Conservation (phyloP, 2,888 invertebrate genomes). For the Agrotis exclamationis region DNA sequence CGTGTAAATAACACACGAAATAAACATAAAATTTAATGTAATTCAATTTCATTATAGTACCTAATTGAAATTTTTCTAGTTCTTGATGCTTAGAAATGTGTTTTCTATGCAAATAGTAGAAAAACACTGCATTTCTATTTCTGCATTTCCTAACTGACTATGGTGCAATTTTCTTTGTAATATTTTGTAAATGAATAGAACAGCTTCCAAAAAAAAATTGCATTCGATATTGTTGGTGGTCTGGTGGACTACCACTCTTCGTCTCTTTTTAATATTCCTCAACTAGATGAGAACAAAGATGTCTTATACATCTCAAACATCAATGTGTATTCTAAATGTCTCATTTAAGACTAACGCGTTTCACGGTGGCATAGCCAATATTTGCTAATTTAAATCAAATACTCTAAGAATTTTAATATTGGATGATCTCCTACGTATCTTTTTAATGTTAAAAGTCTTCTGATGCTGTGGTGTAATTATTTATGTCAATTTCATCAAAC, state of each 20-base stretch:
- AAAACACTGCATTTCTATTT: conserved; percentile 58
- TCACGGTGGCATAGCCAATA: conserved; percentile 16
- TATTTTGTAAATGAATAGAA: conserved; percentile 5
- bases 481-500: conserved; percentile 30
- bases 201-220: conserved; percentile 1
- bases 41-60: conserved; percentile 1
- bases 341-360: neutral
- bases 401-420: conserved; percentile 47
- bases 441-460: conserved; percentile 13
- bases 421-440: conserved; percentile 56
- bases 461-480: conserved; percentile 23
- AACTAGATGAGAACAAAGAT: neutral
- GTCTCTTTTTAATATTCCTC: conserved; percentile 1
- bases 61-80: conserved; percentile 7
- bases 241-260: neutral
- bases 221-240: neutral
- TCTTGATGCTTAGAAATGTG: conserved; percentile 43
- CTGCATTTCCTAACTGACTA: conserved; percentile 42
- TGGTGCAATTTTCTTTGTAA: conserved; percentile 29
- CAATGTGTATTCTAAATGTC: neutral
- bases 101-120: conserved; percentile 55
- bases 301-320: neutral
- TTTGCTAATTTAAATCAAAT: conserved; percentile 38
- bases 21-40: conserved; percentile 15
- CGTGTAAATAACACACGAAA: conserved; percentile 19